Base-by-base conservation (phyloP, 2,797 vertebrate species). In the Pristis pectinata region DNA sequence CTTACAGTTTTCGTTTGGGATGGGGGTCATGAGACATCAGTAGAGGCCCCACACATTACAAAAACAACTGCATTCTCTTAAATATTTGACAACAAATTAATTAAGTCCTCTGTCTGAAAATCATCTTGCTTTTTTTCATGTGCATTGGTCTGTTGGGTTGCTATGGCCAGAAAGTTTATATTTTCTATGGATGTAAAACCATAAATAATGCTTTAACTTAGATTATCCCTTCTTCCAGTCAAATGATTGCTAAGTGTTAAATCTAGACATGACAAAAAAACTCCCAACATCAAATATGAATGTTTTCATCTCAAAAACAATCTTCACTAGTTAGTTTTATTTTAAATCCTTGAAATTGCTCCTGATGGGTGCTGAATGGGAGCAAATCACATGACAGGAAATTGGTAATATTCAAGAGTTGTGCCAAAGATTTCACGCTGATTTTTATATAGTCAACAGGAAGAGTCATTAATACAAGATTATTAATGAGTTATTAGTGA, bases 161-260 rank as follows among this genome's bases (percentile, higher is more conserved):
- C 27, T 85, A 5, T 59, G 49, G 1, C 1, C 53, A 59, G 53
- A 59, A 87, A 30, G 5, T 34, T 49, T 49, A 53, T 53, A 30
- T 44, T 83, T 83, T 49, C 44, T 59, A 87, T 34, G 37, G 17
- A 34, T 6, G 24, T n/a, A 59, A 34, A n/a, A 59, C 27, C 4
- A 87, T 56, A 87, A 87, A 87, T 87, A 56, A 87, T 87, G 13
- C 30, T 34, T 59, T 59, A 85, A n/a, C 83, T 87, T 59, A 34
- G 30, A 15, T 59, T n/a, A 15, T 87, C 13, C 34, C 53, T 59
- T n/a, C 13, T 87, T 87, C 53, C 13, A 34, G 27, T 87, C 13
- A 2, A 34, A 59, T 59, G 30, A 34, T 30, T 56, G 24, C 9
- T 8, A 27, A 27, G 49, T 44, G 49, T 85, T 56, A 24, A 85